Percentiles rank a stretch among this genome's conserved stretches.
These are phyloP conservation scores for Paracanthobrama guichenoti DNA, from an alignment of 2,113 vertebrate species.

Conservation along the genomic window DNA sequence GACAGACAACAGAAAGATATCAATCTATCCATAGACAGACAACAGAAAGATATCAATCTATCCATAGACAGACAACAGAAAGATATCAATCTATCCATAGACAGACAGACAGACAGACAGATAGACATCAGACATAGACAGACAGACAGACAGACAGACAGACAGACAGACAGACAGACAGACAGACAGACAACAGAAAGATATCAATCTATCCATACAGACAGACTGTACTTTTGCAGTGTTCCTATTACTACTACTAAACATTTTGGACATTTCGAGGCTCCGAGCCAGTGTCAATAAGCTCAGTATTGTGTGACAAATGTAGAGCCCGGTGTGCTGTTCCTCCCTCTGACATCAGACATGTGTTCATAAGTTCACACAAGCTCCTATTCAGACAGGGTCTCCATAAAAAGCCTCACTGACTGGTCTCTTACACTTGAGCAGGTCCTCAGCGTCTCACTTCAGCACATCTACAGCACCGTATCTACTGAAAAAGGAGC, in stretches of 20 bases:
- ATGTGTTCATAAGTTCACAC: background rate
- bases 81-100: too few relatives aligned
- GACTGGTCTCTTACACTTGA: background rate
- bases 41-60: too few relatives aligned
- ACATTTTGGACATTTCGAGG: background rate
- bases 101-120: too few relatives aligned
- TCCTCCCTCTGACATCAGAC: constrained; percentile 19
- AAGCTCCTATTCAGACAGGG: background rate
- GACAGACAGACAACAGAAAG: too few relatives aligned
- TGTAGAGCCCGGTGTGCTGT: background rate
- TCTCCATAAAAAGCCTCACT: constrained; percentile 6
- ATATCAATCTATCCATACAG: too few relatives aligned
- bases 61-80: too few relatives aligned
- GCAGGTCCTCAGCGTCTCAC: background rate
- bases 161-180: too few relatives aligned
- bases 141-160: too few relatives aligned
- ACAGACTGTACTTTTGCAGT: too few relatives aligned
- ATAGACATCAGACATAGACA: too few relatives aligned
- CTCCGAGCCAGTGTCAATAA: background rate
- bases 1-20: too few relatives aligned
- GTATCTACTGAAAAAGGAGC: background rate
- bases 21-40: too few relatives aligned
- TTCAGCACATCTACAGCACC: background rate
- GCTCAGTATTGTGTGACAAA: background rate
- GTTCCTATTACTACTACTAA: background rate